A percentile compares a stretch with the other conserved stretches of the same genome.
Conservation (phyloP, 2,888 invertebrate species). For the Yponomeuta sedellus region DNA sequence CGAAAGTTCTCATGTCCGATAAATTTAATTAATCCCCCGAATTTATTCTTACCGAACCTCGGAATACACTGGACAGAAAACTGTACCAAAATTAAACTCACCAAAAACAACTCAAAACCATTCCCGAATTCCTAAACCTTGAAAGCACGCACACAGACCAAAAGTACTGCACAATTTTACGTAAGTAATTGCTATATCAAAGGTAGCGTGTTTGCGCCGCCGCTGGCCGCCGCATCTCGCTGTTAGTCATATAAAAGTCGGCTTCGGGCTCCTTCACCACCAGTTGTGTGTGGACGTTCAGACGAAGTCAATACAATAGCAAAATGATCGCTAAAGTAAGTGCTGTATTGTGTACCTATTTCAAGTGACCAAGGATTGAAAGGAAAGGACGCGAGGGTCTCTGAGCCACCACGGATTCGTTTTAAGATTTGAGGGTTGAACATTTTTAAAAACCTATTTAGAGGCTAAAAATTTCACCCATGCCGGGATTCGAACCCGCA, state of each 20-base stretch:
- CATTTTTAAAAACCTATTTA: too few species aligned
- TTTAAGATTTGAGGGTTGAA: neutral
- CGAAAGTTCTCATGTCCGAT: too few species aligned
- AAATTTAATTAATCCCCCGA: too few species aligned
- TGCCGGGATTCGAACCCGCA: too few species aligned
- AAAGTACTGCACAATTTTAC: slow-evolving; percentile 60
- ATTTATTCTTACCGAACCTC: too few species aligned
- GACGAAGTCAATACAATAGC: slow-evolving; percentile 66
- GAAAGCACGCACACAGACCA: slow-evolving; percentile 40
- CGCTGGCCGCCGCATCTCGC: slow-evolving; percentile 57
- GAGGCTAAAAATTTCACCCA: too few species aligned
- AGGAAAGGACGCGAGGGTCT: slow-evolving; percentile 11
- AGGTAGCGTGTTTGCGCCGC: slow-evolving; percentile 70
- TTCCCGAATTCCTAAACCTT: slow-evolving; percentile 43
- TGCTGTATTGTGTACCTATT: slow-evolving; percentile 34
- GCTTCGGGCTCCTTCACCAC: slow-evolving; percentile 49
- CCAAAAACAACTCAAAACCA: slow-evolving; percentile 15
- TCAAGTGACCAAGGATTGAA: slow-evolving; percentile 51
- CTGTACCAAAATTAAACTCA: neutral
- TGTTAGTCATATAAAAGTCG: slow-evolving; percentile 69
- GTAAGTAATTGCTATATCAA: slow-evolving; percentile 71
- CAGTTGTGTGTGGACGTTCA: slow-evolving; percentile 73
- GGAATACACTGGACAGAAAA: too few species aligned
- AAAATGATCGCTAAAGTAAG: slow-evolving; percentile 75
- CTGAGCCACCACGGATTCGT: neutral